Evolutionary conservation across 2,113 vertebrate species (phyloP), one percentile per base, ranked within the genome.

Genomic region (Pachypanchax playfairii): DNA sequence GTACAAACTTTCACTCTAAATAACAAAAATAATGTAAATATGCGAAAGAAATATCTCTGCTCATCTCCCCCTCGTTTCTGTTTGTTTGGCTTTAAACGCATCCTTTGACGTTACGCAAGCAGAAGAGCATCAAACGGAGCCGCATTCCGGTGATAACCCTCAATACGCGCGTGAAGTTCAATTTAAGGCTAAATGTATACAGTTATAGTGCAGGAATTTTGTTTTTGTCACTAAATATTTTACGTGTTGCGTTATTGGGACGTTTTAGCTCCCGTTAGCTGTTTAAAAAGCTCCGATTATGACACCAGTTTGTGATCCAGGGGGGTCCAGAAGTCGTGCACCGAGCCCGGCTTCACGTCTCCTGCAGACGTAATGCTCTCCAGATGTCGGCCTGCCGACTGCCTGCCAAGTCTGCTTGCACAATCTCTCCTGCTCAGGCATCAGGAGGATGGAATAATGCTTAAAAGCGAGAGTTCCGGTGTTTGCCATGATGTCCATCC

Each of bases 401-500:
- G 75, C 50, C 77, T 90, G 90, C 91, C 90, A 91, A 90, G 90
- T 90, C 70, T 87, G 90, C 90, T 92, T 92, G 83, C 91, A 83
- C 90, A 93, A 91, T 90, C 88, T 67, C 85, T 74, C 67, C 71
- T 86, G 87, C 72, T 87, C 91, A 62, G 82, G 83, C 80, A 74
- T 55, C 86, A 81, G 78, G 70, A 84, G 88, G 80, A 86, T 76
- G 88, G 83, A 88, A 89, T 86, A 88, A 74, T 64, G 73, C 70
- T 68, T 80, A 53, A 75, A 77, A 46, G 44, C 29, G 33, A 54
- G 42, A 67, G 67, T 60, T 79, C 70, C 55, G 67, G 29, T 59
- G 73, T 53, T 73, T 56, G 39, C 48, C 24, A 17, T 33, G 17
- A 31, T 35, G 11, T 60, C 48, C 67, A n/a, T 18, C 64, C 17